Percentiles rank a stretch among this genome's conserved stretches.
Conservation (phyloP, 2,113 vertebrate genomes). For the Rutilus rutilus region DNA sequence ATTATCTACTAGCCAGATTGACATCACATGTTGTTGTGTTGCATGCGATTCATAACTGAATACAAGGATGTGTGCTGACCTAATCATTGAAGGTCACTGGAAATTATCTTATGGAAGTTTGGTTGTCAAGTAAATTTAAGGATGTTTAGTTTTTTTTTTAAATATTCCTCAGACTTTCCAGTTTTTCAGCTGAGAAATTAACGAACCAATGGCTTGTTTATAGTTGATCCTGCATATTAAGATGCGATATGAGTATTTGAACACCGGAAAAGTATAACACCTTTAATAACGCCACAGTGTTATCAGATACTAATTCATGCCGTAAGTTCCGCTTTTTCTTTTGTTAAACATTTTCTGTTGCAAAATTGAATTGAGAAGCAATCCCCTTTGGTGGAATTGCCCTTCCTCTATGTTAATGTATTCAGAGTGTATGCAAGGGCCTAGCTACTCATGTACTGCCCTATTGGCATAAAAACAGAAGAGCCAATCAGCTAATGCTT, state of each 20-base stretch:
- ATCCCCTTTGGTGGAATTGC: conserved; percentile 51
- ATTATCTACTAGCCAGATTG: no score
- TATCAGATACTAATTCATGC: conserved; percentile 37
- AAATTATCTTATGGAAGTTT: no score
- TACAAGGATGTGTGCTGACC: not conserved
- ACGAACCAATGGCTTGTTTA: not conserved
- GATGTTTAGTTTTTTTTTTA: not conserved
- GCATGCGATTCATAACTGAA: not conserved
- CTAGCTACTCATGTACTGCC: conserved; percentile 27
- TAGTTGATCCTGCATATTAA: not conserved
- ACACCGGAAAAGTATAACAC: not conserved
- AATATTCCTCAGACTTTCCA: not conserved
- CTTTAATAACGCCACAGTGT: conserved; percentile 31
- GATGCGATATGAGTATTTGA: not conserved
- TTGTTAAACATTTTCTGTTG: conserved; percentile 44
- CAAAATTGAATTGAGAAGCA: conserved; percentile 45
- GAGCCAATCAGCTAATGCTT: conserved; percentile 70
- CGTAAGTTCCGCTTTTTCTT: conserved; percentile 36
- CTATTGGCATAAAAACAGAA: conserved; percentile 60
- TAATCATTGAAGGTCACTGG: not conserved
- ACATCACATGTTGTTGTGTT: no score
- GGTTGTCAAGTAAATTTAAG: no score
- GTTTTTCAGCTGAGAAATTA: not conserved
- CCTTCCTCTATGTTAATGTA: conserved; percentile 53
- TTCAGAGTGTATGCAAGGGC: conserved; percentile 43